Conservation (phyloP, 2,888 invertebrate genomes). For the Lottia gigantea region DNA sequence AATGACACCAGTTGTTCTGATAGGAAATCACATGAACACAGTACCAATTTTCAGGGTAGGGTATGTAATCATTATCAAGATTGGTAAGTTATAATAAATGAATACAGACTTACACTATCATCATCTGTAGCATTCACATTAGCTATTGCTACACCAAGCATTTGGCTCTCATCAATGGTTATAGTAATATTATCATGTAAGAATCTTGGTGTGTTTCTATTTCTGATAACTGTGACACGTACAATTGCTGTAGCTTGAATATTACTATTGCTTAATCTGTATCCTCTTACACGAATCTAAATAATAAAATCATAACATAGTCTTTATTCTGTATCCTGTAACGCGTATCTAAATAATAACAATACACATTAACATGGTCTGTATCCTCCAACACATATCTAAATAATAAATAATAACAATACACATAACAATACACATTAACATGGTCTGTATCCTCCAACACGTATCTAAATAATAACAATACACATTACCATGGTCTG, state of each 20-base stretch:
- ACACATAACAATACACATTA: not conserved
- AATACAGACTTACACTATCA: slow-evolving; percentile 43
- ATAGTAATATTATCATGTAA: slow-evolving; percentile 33
- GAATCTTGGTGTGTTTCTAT: slow-evolving; percentile 46
- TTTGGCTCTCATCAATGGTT: slow-evolving; percentile 45
- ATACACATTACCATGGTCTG: slow-evolving; percentile 25
- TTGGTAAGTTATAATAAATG: too few relatives aligned
- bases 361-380: slow-evolving; percentile 25
- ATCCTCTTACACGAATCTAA: slow-evolving; percentile 54
- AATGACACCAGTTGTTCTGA: too few relatives aligned
- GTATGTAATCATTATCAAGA: too few relatives aligned
- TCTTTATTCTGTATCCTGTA: too few relatives aligned
- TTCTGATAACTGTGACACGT: slow-evolving; percentile 47
- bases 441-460: too few relatives aligned
- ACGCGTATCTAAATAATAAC: too few relatives aligned
- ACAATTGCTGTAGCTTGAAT: slow-evolving; percentile 45
- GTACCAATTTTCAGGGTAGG: too few relatives aligned
- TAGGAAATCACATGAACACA: too few relatives aligned
- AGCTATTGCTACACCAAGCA: slow-evolving; percentile 41
- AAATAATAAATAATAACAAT: too few relatives aligned
- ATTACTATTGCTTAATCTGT: slow-evolving; percentile 37
- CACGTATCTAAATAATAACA: too few relatives aligned
- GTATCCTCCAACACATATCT: slow-evolving; percentile 54
- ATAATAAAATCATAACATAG: slow-evolving; percentile 4
- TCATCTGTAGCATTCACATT: slow-evolving; percentile 48